A percentile compares a stretch with the other conserved stretches of the same genome.
These are phyloP conservation scores for Drosophila pegasa DNA, from an alignment of 2,888 invertebrate genomes.

Conservation along the genomic window DNA sequence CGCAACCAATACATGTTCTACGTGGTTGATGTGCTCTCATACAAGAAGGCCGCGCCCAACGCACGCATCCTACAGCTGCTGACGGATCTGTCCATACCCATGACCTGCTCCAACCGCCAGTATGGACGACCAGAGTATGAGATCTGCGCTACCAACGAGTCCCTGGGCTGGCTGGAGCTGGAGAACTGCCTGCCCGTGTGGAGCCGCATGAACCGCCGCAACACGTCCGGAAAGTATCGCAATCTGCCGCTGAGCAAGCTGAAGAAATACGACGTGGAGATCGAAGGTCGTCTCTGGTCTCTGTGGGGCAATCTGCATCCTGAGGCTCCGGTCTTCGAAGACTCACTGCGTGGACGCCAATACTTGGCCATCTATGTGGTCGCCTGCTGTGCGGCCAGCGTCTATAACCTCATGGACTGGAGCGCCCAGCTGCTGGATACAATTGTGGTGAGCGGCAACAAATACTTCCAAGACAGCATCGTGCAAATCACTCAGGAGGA, in stretches of 20 bases:
- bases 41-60: slow-evolving; percentile 79
- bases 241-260: slow-evolving; percentile 85
- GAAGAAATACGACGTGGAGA: slow-evolving; percentile 88
- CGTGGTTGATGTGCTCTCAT: slow-evolving; percentile 78
- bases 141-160: slow-evolving; percentile 81
- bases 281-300: slow-evolving; percentile 88
- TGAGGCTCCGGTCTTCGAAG: slow-evolving; percentile 86
- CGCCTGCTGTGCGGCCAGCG: slow-evolving; percentile 87
- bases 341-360: slow-evolving; percentile 87
- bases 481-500: slow-evolving; percentile 85
- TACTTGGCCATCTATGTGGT: slow-evolving; percentile 87
- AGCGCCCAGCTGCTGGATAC: slow-evolving; percentile 88
- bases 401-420: slow-evolving; percentile 88
- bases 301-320: slow-evolving; percentile 89
- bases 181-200: slow-evolving; percentile 81
- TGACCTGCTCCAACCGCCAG: slow-evolving; percentile 62
- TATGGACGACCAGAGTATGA: slow-evolving; percentile 68
- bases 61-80: slow-evolving; percentile 76
- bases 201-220: slow-evolving; percentile 82
- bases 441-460: slow-evolving; percentile 87
- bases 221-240: slow-evolving; percentile 78
- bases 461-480: slow-evolving; percentile 86
- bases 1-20: slow-evolving; percentile 73
- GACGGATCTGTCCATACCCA: slow-evolving; percentile 71
- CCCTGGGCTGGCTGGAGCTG: slow-evolving; percentile 81